Evolutionary conservation across 2,797 vertebrate genomes (phyloP), one percentile per base, ranked within the genome.

Genomic region (Neoniphon sammara): DNA sequence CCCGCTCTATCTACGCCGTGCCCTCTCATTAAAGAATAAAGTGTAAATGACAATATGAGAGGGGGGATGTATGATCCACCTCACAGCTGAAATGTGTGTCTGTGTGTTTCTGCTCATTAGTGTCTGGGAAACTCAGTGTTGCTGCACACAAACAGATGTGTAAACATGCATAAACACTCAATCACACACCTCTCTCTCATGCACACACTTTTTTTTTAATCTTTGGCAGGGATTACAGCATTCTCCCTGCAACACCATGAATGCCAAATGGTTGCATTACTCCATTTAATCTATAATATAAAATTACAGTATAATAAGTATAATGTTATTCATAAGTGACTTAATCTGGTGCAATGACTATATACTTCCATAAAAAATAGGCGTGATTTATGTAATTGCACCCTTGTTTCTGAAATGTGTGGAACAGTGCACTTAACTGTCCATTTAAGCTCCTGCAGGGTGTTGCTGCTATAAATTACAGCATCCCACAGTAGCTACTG

Each of bases 1-100:
- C 57, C 5, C 4, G 2, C 63, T 85, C 86, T 67, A 78, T 89
- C 75, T 74, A 20, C 39, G 36, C 67, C 78, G 15, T 73, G 66
- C 54, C 59, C 53, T 87, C 68, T 85, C 68, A 75, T 86, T 88
- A 87, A 83, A 62, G 66, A 86, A 78, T 66, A 70, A 72, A 80
- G 73, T 80, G 52, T 73, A 79, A 69, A 74, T 58, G 58, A 75
- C 58, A 25, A 46, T 34, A 71, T 10, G 12, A 50, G 4, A 66
- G 2, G 34, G 49, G 50, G 63, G 68, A 68, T 58, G 53, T 44
- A 66, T 31, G 18, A 20, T 25, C 25, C 20, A 57, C 62, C 62
- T 44, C 59, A 8, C 34, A 25, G 14, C 21, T 54, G 63, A 46
- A 49, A 66, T 5, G 11, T 47, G 27, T 31, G 34, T n/a, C 31